Evolutionary conservation across 2,113 vertebrate species (phyloP), one percentile per base, ranked within the genome.

Genomic region (Lagopus leucura): DNA sequence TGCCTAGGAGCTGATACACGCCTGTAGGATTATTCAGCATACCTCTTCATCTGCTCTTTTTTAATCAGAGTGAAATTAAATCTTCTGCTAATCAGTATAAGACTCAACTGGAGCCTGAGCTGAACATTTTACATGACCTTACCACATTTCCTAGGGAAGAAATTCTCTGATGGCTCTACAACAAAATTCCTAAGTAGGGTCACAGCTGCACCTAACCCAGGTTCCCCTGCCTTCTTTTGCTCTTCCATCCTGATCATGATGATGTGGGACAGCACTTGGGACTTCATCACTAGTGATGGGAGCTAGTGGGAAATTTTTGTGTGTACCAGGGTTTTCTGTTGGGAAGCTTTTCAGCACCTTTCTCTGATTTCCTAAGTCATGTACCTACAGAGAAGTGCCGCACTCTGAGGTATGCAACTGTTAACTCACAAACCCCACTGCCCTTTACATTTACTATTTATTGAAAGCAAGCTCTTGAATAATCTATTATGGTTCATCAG

Each of bases 31-130:
- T 95, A 80, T 74, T 86, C 55, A 58, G 32, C 45, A 50, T 67
- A 38, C 34, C 38, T 71, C 61, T 78, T 89, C 79, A 88, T 91
- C n/a, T 71, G 24, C 20, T 77, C 3, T 90, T 30, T 70, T 43
- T 82, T 82, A 86, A 73, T 86, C 48, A 80, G 75, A 16, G 40
- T 82, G 64, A 95, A 91, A 80, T 69, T 36, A 89, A 79, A 89
- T 48, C 74, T 89, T 70, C 50, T 87, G 48, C 45, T 88, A 88
- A 91, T 89, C 66, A 89, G 24, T 32, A 14, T 47, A 79, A 87
- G 71, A 61, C 13, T 18, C 40, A 2, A 1, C 13, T 72, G 61
- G 30, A 85, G 45, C 30, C 54, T 38, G 19, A 80, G 17, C 19
- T 65, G 52, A 75, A 42, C 47, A 55, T 34, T 64, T 15, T 71